These are phyloP conservation scores for Neotoxoptera formosana DNA, from an alignment of 1,140 invertebrate genomes.

Conservation along the genomic window DNA sequence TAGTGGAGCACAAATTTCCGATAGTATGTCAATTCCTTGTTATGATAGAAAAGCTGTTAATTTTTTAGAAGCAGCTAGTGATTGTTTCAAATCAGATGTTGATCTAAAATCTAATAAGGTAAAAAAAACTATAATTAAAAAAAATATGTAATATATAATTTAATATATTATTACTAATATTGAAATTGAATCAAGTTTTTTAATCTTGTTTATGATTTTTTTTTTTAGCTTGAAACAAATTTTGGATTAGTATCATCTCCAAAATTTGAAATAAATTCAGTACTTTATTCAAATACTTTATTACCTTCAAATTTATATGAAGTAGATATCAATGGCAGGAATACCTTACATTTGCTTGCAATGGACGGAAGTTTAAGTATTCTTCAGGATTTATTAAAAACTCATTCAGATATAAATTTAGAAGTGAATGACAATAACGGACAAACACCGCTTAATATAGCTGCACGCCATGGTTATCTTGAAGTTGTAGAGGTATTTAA, in stretches of 20 bases:
- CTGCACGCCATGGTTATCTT: conserved; percentile 81
- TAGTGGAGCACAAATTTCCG: conserved; percentile 46
- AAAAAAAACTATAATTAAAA: not conserved
- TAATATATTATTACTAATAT: not conserved
- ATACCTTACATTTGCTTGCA: conserved; percentile 74
- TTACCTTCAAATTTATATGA: conserved; percentile 50
- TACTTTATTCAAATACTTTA: not conserved
- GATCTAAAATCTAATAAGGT: conserved; percentile 27
- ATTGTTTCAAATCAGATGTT: conserved; percentile 28
- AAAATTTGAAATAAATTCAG: not conserved
- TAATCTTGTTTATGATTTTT: not conserved
- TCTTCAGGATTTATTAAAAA: conserved; percentile 71
- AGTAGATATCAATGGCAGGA: conserved; percentile 54
- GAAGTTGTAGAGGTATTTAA: conserved; percentile 71
- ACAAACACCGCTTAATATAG: conserved; percentile 83
- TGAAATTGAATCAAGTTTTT: not conserved
- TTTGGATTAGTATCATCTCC: not conserved
- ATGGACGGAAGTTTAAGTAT: conserved; percentile 76
- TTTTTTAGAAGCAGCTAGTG: conserved; percentile 43
- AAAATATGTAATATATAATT: too few relatives aligned
- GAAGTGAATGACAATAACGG: conserved; percentile 77
- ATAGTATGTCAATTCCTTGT: conserved; percentile 45
- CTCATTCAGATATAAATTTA: conserved; percentile 68
- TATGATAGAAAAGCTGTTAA: conserved; percentile 45
- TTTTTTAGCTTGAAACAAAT: conserved; percentile 37